A percentile compares a stretch with the other conserved stretches of the same genome.
Conservation (phyloP, 2,797 vertebrate species). For the Moxostoma hubbsi region DNA sequence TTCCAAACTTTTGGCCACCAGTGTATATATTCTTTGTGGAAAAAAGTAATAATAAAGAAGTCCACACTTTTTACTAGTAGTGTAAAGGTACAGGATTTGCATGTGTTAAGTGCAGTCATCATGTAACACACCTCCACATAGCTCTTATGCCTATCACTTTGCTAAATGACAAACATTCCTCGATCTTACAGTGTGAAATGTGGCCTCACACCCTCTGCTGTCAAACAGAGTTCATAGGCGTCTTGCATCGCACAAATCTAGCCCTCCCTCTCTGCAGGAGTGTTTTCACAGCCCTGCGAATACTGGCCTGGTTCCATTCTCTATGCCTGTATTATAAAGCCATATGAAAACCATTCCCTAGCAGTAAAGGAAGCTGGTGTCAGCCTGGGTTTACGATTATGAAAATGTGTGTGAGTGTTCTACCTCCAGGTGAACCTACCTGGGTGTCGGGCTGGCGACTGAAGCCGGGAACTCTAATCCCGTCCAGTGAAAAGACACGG, state of each 20-base stretch:
- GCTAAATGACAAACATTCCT: conserved; percentile 47
- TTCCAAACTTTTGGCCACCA: too few species aligned
- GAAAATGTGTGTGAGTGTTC: conserved; percentile 30
- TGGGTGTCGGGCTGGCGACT: conserved; percentile 73
- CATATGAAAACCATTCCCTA: conserved; percentile 68
- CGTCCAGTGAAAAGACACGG: conserved; percentile 82
- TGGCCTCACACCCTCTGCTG: conserved; percentile 63
- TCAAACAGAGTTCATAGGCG: conserved; percentile 70
- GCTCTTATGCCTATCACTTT: background rate
- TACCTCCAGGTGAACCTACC: conserved; percentile 76
- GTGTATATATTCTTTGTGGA: too few species aligned
- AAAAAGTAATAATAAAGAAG: too few species aligned
- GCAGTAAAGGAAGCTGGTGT: background rate
- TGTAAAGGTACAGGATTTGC: too few species aligned
- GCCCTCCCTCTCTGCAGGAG: conserved; percentile 41
- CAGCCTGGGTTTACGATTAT: background rate
- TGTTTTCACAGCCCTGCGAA: conserved; percentile 73
- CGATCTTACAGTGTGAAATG: conserved; percentile 62
- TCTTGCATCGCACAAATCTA: conserved; percentile 27
- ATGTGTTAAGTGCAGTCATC: background rate
- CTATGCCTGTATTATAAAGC: conserved; percentile 74
- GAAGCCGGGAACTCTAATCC: conserved; percentile 80
- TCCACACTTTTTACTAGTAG: too few species aligned
- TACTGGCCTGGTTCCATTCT: conserved; percentile 74
- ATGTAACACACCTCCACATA: background rate